These are phyloP conservation scores for Bucco capensis DNA, from an alignment of 2,113 vertebrate species.

Conservation along the genomic window DNA sequence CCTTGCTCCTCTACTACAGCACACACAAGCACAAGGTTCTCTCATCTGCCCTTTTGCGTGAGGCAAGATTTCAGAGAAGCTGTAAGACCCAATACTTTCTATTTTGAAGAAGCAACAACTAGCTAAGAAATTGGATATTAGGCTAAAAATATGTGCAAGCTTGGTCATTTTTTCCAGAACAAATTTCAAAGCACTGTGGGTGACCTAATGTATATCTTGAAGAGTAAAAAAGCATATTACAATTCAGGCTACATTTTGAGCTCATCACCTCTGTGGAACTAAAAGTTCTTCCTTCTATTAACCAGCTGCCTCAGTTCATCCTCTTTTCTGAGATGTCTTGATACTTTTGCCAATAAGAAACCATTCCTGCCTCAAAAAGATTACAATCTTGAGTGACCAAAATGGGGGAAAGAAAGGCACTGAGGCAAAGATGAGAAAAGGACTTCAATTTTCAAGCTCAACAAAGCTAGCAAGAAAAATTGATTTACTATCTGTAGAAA, in stretches of 20 bases:
- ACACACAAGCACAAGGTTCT: background rate
- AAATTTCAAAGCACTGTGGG: background rate
- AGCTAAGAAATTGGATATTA: conserved; percentile 17
- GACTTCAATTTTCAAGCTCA: background rate
- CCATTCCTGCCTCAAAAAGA: background rate
- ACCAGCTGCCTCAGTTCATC: background rate
- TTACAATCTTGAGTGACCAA: background rate
- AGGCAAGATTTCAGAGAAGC: background rate
- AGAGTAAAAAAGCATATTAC: background rate
- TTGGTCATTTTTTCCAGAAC: background rate
- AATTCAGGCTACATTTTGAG: background rate
- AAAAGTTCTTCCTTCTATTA: background rate
- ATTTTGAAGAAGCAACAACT: background rate
- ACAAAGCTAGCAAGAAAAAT: background rate
- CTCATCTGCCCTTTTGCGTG: conserved; percentile 4
- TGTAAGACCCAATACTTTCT: background rate
- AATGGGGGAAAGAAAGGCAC: background rate
- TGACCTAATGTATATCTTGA: background rate
- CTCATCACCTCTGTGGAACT: background rate
- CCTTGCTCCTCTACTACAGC: background rate
- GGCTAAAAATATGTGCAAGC: background rate
- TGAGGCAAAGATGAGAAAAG: background rate
- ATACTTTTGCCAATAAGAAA: background rate
- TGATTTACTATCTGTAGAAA: background rate
- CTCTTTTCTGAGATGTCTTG: background rate